Evolutionary conservation across 2,888 invertebrate species (phyloP).

Genomic region (Arctia plantaginis): DNA sequence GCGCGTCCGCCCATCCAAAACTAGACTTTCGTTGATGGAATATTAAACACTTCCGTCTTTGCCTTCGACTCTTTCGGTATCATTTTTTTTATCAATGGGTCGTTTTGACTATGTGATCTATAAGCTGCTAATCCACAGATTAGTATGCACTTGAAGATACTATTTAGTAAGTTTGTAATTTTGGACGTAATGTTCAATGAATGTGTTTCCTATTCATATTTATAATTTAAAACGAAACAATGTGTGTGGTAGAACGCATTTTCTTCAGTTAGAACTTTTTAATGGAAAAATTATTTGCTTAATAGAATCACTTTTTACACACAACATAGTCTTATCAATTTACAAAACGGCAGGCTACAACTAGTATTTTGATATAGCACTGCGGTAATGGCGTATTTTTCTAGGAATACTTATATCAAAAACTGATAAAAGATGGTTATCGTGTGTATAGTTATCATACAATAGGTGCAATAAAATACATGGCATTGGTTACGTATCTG

Average conservation of each 20-base stretch:
- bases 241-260: too few relatives aligned
- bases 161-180: conserved; percentile 16
- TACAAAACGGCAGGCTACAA: background rate
- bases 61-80: conserved; percentile 33
- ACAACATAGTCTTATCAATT: background rate
- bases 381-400: conserved; percentile 1
- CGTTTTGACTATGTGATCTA: conserved; percentile 15
- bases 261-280: too few relatives aligned
- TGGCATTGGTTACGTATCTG: conserved; percentile 31
- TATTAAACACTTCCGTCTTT: conserved; percentile 57
- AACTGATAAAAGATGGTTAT: background rate
- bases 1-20: conserved; percentile 65
- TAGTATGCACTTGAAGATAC: conserved; percentile 14
- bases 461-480: conserved; percentile 40
- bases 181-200: background rate
- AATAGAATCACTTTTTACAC: too few relatives aligned
- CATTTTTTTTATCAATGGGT: conserved; percentile 21
- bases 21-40: conserved; percentile 55
- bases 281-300: too few relatives aligned
- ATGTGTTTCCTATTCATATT: background rate
- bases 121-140: conserved; percentile 13
- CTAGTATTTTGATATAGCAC: background rate
- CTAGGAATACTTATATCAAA: conserved; percentile 7
- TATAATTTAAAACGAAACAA: background rate
- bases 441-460: background rate